These are phyloP conservation scores for Otus scops DNA, from an alignment of 2,797 vertebrate species.

Conservation along the genomic window DNA sequence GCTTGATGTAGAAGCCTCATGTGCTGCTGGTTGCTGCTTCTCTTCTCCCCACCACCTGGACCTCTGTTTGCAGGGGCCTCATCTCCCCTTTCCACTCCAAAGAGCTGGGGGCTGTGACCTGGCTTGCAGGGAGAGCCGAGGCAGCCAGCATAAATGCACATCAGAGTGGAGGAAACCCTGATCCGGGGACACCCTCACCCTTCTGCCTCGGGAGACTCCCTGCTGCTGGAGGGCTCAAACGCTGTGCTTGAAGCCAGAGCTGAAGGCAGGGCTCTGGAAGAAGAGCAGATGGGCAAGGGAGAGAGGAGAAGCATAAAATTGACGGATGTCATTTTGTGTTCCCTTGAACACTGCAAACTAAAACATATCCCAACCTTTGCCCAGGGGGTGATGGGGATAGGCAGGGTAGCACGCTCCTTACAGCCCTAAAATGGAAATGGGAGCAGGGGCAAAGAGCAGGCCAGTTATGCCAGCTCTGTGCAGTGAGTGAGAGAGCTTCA, in stretches of 20 bases:
- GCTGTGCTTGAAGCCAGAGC: neutral
- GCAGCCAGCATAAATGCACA: neutral
- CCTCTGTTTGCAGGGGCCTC: neutral
- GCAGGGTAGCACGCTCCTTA: neutral
- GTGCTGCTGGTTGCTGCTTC: neutral
- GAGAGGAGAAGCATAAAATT: constrained; percentile 22
- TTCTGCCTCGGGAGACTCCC: neutral
- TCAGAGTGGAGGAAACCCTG: neutral
- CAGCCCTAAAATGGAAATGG: neutral
- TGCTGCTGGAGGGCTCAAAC: neutral
- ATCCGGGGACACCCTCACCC: neutral
- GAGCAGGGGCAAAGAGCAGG: neutral
- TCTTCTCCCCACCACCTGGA: neutral
- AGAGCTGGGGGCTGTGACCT: neutral
- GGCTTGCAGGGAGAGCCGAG: neutral
- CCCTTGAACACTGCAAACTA: neutral
- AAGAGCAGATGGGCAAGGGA: neutral
- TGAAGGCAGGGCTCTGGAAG: neutral
- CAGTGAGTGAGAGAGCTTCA: rapidly evolving
- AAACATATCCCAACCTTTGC: neutral
- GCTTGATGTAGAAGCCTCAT: neutral
- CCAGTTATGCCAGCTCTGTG: neutral
- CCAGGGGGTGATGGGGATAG: neutral
- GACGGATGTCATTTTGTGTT: neutral
- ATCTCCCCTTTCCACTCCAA: neutral